A percentile compares a stretch with the other conserved stretches of the same genome.
Conservation (phyloP, 2,797 vertebrate genomes). For the Mormyrus hasselquistii region DNA sequence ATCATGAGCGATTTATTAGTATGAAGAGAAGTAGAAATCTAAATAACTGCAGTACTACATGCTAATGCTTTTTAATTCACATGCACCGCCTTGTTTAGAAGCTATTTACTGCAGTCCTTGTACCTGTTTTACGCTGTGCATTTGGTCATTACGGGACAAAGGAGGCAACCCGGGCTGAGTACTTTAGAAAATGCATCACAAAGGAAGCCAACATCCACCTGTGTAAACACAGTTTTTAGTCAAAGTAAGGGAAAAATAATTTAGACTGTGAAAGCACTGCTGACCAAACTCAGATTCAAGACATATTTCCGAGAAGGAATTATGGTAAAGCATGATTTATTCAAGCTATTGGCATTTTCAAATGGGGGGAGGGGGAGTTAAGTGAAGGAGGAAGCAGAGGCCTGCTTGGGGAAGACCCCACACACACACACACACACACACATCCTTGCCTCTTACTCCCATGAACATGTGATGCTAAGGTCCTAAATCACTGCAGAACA, state of each 20-base stretch:
- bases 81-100: background rate
- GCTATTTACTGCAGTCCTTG: background rate
- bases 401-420: background rate
- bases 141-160: background rate
- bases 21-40: background rate
- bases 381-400: background rate
- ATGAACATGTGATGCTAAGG: background rate
- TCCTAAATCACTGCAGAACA: background rate
- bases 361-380: slow-evolving; percentile 12
- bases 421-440: background rate
- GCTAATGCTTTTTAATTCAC: background rate
- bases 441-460: background rate
- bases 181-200: slow-evolving; percentile 7
- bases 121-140: background rate
- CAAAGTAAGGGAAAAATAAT: background rate
- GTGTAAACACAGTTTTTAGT: background rate
- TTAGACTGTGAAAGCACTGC: background rate
- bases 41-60: background rate
- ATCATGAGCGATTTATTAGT: background rate
- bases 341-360: slow-evolving; percentile 24
- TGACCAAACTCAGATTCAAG: background rate
- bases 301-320: background rate
- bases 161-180: background rate
- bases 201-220: background rate
- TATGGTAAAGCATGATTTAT: slow-evolving; percentile 29